A percentile compares a stretch with the other conserved stretches of the same genome.
These are phyloP conservation scores for Schrankia costaestrigalis DNA, from an alignment of 2,888 invertebrate species.

Conservation along the genomic window DNA sequence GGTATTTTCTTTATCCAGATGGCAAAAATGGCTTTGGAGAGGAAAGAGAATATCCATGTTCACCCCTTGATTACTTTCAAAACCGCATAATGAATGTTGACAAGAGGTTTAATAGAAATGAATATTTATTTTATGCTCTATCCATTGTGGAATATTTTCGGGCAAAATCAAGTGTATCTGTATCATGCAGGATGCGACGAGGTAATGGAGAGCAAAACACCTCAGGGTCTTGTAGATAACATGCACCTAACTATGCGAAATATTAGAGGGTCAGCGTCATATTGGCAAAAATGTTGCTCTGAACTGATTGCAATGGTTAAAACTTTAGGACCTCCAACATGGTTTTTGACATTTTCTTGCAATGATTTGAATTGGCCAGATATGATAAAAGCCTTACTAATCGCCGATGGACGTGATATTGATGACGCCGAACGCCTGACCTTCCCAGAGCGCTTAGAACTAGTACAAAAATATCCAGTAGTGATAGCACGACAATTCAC, in stretches of 20 bases:
- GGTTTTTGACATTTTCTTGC: no score
- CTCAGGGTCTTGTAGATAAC: constrained; percentile 14
- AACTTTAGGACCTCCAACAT: no score
- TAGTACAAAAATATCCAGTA: no score
- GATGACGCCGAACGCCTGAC: no score
- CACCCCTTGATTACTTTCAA: constrained; percentile 26
- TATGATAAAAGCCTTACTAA: no score
- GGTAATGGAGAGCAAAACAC: constrained; percentile 16
- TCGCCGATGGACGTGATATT: no score
- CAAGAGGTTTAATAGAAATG: constrained; percentile 24
- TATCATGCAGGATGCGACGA: constrained; percentile 31
- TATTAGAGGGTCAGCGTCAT: no score
- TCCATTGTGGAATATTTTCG: constrained; percentile 33
- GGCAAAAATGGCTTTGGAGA: constrained; percentile 30
- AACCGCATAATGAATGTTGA: constrained; percentile 25
- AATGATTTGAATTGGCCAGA: no score
- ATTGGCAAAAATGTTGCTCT: no score
- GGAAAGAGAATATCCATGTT: constrained; percentile 13
- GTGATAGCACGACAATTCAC: no score
- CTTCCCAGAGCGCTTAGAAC: no score
- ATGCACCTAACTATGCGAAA: constrained; percentile 3
- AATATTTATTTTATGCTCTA: constrained; percentile 40
- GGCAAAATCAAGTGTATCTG: constrained; percentile 31
- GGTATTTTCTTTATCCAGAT: constrained; percentile 30
- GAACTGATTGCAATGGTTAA: no score